Evolutionary conservation across 2,888 invertebrate species (phyloP), one percentile per base, ranked within the genome.

Genomic region (Drosophila mimica): DNA sequence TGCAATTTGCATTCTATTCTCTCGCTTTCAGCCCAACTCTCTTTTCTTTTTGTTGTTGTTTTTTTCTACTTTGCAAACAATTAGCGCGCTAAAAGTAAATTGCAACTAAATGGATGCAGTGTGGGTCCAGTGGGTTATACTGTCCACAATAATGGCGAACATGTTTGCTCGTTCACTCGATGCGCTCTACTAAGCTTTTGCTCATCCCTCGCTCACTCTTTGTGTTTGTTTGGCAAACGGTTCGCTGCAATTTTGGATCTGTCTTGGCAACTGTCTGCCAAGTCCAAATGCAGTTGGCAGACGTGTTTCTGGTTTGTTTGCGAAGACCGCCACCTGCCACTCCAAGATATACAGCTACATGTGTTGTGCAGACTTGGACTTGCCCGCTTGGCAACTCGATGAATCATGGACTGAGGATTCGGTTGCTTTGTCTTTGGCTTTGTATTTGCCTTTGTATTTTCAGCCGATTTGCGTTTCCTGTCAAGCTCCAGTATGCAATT

Each of bases 111-210:
- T 74, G 60, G 62, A 36, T 28, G 17, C 34, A n/a, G 53, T 49
- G 54, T 58, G 52, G 51, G 66, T 61, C 69, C 60, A 70, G 69
- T 71, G 62, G 62, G 59, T 53, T 72, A 30, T 30, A n/a, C 34
- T 40, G 28, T 40, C 30, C 28, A 56, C 15, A 31, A 77, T 82
- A 75, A 43, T 66, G 58, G 48, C 59, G 71, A 66, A 80, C 80
- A 43, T 70, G 72, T 88, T 85, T 85, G 76, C 77, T 76, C 76
- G 76, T 83, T 72, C 75, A 75, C 74, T 81, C 71, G 91, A 79
- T 81, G 77, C 86, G 92, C 93, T 92, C 92, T 92, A 91, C 77
- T 92, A 92, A 92, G 82, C 83, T 86, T 84, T 79, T 78, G 81
- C 76, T 85, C 73, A 79, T 80, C 82, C 76, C 73, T 83, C 70